Evolutionary conservation across 2,113 vertebrate genomes (phyloP).

Genomic region (Mus musculus): DNA sequence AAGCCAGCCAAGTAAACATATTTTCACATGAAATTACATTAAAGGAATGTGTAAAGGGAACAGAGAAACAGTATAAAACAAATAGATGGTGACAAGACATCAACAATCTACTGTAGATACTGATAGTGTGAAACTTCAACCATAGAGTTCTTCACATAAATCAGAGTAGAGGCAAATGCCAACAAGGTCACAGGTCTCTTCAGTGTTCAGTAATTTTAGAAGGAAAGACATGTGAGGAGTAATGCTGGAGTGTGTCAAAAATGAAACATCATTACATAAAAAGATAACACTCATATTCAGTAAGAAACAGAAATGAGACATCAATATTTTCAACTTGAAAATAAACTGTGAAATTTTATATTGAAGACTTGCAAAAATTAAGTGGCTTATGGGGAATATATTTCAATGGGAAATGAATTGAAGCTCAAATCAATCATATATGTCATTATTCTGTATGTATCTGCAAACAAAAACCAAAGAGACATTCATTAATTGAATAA

Average conservation of each 20-base stretch:
- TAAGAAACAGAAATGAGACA: background rate
- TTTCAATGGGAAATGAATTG: background rate
- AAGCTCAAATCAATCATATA: background rate
- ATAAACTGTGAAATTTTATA: constrained; percentile 67
- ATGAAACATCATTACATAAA: constrained; percentile 2
- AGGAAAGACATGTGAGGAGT: constrained; percentile 36
- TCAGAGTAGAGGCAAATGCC: constrained; percentile 21
- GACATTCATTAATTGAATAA: background rate
- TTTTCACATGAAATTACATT: constrained; percentile 55
- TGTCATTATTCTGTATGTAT: background rate
- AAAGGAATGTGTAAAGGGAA: background rate
- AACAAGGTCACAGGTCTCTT: background rate
- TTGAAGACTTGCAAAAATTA: constrained; percentile 13
- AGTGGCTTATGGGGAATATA: background rate
- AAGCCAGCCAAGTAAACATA: constrained; percentile 7
- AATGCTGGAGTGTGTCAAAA: constrained; percentile 56
- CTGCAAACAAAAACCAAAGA: background rate
- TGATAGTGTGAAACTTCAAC: constrained; percentile 49
- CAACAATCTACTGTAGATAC: background rate
- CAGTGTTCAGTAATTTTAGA: constrained; percentile 12
- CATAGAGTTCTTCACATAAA: constrained; percentile 36
- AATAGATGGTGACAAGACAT: constrained; percentile 53
- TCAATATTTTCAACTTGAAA: constrained; percentile 41
- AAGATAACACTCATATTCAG: constrained; percentile 17
- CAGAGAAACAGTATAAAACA: constrained; percentile 57